Base-by-base conservation (phyloP, 2,888 invertebrate genomes). In the Melipona beecheii region DNA sequence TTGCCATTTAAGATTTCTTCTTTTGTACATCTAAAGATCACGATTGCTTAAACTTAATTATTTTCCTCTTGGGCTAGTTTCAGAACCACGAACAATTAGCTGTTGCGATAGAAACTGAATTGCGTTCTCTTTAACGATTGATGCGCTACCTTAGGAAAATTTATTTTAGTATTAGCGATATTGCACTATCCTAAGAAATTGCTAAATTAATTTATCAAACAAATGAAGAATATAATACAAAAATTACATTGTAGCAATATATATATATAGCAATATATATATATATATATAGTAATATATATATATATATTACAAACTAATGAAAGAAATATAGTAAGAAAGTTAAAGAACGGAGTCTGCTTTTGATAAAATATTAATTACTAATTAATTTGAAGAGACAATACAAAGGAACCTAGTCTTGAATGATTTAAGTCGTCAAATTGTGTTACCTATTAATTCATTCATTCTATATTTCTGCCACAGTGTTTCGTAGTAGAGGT, bases 21-120 rank as follows among this genome's bases (percentile, higher is more conserved):
- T 71, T 78, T 66, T 66, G 56, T 64, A n/a, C 24, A 17, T 64
- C 54, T 77, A 77, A 77, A 27, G 64, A 77, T 60, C 49, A 49
- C n/a, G 69, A 76, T 69, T 76, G 69, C 75, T 60, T 49, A 66
- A 66, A 69, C 75, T 68, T 75, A 75, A 75, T 75, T 75, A 60
- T 24, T 36, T 36, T 52, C 36, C 54, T 52, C 36, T 74, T 64
- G 36, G 27, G 60, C 56, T 27, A 13, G 58, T 69, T 69, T 24
- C 27, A 58, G 69, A 60, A n/a, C 50, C 4, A 68, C n/a, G 68
- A 68, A 75, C 54, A 74, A 65, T 74, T 43, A 36, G 9, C 68
- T 76, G 69, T 69, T 69, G 75, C 75, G 60, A 76, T 69, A 50
- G 50, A 69, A 58, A 49, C 68, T 74, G 27, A 76, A 49, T 77